phyloP scores from a whole-genome alignment of 2,888 invertebrate species.

The Melanchra persicariae region DNA sequence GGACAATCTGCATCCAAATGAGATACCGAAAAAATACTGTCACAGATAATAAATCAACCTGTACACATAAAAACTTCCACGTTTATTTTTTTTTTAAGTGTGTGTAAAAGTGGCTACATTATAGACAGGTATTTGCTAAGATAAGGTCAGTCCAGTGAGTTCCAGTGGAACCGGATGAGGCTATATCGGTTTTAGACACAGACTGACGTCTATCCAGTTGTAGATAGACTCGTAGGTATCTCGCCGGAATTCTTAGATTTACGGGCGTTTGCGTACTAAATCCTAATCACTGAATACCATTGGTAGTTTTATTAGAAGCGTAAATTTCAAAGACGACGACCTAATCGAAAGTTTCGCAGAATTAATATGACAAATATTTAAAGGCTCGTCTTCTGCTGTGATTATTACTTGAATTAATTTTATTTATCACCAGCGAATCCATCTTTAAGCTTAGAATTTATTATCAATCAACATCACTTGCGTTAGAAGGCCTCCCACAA shows the following conservation, averaged over 20 bases:
- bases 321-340: background rate
- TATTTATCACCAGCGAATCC: too few species aligned
- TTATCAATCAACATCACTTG: too few species aligned
- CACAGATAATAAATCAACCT: background rate
- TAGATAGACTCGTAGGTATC: conserved; percentile 20
- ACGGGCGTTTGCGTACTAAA: conserved; percentile 10
- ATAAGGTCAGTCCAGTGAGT: conserved; percentile 21
- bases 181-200: conserved; percentile 38
- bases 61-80: background rate
- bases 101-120: conserved; percentile 10
- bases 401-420: too few species aligned
- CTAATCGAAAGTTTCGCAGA: too few species aligned
- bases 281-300: background rate
- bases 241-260: conserved; percentile 18
- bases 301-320: background rate
- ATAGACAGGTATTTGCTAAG: conserved; percentile 19
- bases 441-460: too few species aligned
- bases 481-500: too few species aligned
- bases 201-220: conserved; percentile 19
- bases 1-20: background rate
- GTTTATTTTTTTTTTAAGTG: conserved; percentile 3
- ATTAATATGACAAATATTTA: too few species aligned
- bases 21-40: background rate
- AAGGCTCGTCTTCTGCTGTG: too few species aligned
- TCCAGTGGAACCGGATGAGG: conserved; percentile 43